Evolutionary conservation across 2,888 invertebrate genomes (phyloP).

Genomic region (Coelopa pilipes): DNA sequence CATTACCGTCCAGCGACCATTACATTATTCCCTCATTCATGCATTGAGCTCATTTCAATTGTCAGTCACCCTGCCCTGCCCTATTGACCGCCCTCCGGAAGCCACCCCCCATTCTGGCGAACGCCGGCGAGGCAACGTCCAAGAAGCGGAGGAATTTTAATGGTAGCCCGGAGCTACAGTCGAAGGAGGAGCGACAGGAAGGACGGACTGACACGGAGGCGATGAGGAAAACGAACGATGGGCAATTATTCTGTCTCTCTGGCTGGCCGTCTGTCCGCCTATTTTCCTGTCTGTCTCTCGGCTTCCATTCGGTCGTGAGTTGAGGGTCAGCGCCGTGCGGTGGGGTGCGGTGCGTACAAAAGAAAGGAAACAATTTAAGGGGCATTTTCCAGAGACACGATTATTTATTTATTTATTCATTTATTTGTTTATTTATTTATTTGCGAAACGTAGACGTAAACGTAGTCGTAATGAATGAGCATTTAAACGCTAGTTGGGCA

Average conservation of each 20-base stretch:
- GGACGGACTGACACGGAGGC: constrained; percentile 2
- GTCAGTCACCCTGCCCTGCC: neutral
- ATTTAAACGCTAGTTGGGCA: constrained; percentile 34
- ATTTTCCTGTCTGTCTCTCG: neutral
- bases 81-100: neutral
- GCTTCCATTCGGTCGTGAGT: neutral
- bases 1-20: neutral
- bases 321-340: neutral
- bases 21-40: constrained; percentile 1
- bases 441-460: neutral
- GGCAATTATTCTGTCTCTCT: constrained; percentile 6
- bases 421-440: constrained; percentile 11
- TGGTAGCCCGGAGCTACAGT: neutral
- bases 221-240: neutral
- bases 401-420: constrained; percentile 14
- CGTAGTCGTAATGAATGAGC: constrained; percentile 20
- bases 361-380: constrained; percentile 18
- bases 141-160: constrained; percentile 13
- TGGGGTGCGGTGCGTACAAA: neutral
- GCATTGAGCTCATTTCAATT: neutral
- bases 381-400: constrained; percentile 1
- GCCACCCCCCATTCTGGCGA: neutral
- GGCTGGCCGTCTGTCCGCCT: neutral
- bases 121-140: neutral
- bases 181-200: neutral